Evolutionary conservation across 2,113 vertebrate genomes (phyloP), one percentile per base, ranked within the genome.

Genomic region (Pteruthius melanotis): DNA sequence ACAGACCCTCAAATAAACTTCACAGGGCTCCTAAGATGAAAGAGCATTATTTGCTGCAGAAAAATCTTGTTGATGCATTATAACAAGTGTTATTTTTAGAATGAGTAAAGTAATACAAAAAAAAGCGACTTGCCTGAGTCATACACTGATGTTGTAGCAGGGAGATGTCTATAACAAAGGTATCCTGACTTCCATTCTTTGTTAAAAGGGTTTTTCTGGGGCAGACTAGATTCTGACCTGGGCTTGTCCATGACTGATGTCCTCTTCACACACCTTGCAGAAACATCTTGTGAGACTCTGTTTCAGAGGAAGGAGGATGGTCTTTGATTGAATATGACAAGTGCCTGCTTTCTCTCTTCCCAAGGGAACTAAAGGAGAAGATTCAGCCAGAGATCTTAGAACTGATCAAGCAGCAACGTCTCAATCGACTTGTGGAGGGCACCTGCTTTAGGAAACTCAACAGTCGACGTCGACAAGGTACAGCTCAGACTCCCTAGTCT

Each of bases 331-430:
- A 74, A 40, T 87, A 56, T 97, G 78, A 95, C 77, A 89, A 54
- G 11, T 89, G 19, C n/a, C 24, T 95, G 3, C 50, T 95, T 95
- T 82, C 37, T 94, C 33, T 94, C 85, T 47, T 90, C 82, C 59
- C 52, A 97, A 99, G 99, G 98, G 99, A 99, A 97, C 98, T 99
- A 87, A 99, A 99, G 95, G 99, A 99, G 98, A 99, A 99, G 98
- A 99, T 99, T 96, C 99, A 99, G 96, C 99, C 99, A 2, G 99
- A 99, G 98, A 99, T 99, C 97, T 98, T 99, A 98, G 99, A 99
- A 98, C 97, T 99, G 96, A 99, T 99, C 97, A 99, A 99, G 95
- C 99, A 99, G 91, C 99, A 99, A 94, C 98, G 99, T 92, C 99
- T 99, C 89, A 99, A 99, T 97, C 98, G 99, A 60, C 98, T 99